A percentile compares a stretch with the other conserved stretches of the same genome.
phyloP scores from a whole-genome alignment of 1,140 invertebrate species.

The Berghia stephanieae region DNA sequence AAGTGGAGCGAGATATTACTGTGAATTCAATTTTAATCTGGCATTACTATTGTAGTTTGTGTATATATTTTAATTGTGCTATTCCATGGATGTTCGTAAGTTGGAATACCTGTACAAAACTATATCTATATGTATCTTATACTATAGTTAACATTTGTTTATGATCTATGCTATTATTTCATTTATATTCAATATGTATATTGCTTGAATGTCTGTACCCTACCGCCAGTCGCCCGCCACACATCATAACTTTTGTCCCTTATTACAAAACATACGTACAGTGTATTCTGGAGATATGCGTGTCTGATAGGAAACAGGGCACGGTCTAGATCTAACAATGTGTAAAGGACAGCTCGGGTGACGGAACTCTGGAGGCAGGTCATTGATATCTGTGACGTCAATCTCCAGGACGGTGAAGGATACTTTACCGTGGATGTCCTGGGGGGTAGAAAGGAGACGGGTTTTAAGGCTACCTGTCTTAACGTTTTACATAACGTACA shows the following conservation, averaged over 20 bases:
- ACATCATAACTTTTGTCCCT: no score
- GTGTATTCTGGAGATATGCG: background rate
- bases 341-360: background rate
- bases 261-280: no score
- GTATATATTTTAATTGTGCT: no score
- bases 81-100: no score
- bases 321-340: background rate
- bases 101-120: no score
- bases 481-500: no score
- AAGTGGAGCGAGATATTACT: no score
- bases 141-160: background rate
- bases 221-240: no score
- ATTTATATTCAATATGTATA: background rate
- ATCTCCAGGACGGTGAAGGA: conserved; percentile 3
- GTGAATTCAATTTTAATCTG: no score
- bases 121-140: background rate
- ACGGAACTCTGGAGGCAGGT: conserved; percentile 18
- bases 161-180: background rate
- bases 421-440: background rate
- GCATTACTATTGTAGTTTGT: no score
- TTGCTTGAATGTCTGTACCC: background rate
- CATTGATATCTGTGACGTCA: background rate
- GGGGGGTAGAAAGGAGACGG: background rate
- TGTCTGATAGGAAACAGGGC: background rate
- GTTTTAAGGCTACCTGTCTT: no score